Evolutionary conservation across 1,140 invertebrate species (phyloP).

Genomic region (Colletes latitarsis): DNA sequence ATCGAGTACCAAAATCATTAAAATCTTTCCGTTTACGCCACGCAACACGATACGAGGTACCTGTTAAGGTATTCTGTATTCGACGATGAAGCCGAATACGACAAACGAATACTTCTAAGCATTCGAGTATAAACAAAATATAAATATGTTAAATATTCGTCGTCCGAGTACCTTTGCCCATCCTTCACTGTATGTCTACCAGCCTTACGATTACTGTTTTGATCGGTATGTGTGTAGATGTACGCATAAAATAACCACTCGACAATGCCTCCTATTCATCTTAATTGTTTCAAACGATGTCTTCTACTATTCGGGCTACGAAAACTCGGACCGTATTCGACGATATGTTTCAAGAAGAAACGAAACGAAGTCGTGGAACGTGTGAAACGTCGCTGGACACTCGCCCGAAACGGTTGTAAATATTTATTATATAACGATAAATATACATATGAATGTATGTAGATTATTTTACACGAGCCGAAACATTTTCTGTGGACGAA

Average conservation of each 20-base stretch:
- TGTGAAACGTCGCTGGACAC: neutral
- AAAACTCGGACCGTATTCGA: neutral
- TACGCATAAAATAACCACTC: neutral
- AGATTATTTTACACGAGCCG: conserved; percentile 55
- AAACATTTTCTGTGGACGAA: conserved; percentile 26
- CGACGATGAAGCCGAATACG: no score
- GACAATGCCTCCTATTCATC: neutral
- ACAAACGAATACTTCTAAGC: no score
- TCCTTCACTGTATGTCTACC: neutral
- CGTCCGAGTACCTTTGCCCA: no score
- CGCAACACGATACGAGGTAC: no score
- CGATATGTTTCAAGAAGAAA: neutral
- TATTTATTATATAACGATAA: conserved; percentile 36
- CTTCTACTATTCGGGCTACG: neutral
- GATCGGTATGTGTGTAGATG: neutral
- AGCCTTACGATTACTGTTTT: neutral
- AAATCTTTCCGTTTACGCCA: no score
- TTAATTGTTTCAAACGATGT: neutral
- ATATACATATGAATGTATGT: conserved; percentile 34
- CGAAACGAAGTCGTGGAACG: neutral
- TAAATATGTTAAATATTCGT: no score
- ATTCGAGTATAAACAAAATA: no score
- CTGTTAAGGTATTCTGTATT: no score
- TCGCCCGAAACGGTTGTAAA: conserved; percentile 49
- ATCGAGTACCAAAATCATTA: no score